A percentile compares a stretch with the other conserved stretches of the same genome.
These are phyloP conservation scores for Hypena proboscidalis DNA, from an alignment of 2,888 invertebrate genomes.

Conservation along the genomic window DNA sequence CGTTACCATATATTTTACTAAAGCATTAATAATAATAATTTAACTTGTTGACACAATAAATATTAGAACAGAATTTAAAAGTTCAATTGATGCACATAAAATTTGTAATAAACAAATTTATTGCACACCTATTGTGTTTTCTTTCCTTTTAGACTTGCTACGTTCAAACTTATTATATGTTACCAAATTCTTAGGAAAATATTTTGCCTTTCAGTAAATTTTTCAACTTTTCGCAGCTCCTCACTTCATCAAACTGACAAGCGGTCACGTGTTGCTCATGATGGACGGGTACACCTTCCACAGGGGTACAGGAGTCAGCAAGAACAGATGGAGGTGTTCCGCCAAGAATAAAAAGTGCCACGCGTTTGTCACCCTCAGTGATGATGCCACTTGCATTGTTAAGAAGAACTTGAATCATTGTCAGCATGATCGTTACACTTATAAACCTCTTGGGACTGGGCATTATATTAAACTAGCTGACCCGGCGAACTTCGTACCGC, in stretches of 20 bases:
- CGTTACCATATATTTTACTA: no score
- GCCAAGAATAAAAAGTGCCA: slow-evolving; percentile 23
- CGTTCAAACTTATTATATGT: no score
- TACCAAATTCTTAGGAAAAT: no score
- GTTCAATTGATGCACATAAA: no score
- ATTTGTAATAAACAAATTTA: no score
- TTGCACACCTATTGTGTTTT: no score
- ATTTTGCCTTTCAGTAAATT: neutral
- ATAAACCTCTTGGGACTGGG: slow-evolving; percentile 15
- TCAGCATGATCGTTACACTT: slow-evolving; percentile 21
- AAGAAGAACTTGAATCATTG: slow-evolving; percentile 6
- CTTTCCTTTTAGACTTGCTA: no score
- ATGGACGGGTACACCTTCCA: slow-evolving; percentile 33
- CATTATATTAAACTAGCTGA: slow-evolving; percentile 23
- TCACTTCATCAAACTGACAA: slow-evolving; percentile 9
- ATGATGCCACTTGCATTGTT: slow-evolving; percentile 13
- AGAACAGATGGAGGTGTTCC: slow-evolving; percentile 35
- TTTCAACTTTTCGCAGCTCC: neutral
- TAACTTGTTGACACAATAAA: no score
- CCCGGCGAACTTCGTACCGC: no score
- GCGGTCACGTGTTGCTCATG: slow-evolving; percentile 15
- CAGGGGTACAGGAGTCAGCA: slow-evolving; percentile 6
- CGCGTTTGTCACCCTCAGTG: slow-evolving; percentile 22
- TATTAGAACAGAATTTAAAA: no score
- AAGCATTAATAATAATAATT: no score